Evolutionary conservation across 2,797 vertebrate genomes (phyloP).

Genomic region (Lagorchestes hirsutus): DNA sequence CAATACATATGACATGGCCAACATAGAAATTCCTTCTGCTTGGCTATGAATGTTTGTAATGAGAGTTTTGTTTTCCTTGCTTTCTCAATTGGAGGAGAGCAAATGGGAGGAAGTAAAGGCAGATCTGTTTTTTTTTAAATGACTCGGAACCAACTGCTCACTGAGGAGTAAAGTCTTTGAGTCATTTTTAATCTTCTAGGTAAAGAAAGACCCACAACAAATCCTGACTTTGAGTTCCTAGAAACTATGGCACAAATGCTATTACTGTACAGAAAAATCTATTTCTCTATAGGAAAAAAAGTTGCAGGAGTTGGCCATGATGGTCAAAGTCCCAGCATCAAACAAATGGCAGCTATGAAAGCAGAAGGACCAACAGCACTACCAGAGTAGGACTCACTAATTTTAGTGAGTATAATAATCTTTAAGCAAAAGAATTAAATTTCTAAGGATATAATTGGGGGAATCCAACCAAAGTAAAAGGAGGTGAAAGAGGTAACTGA

Average conservation of each 20-base stretch:
- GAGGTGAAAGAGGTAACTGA: neutral
- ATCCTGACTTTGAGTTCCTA: neutral
- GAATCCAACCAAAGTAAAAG: neutral
- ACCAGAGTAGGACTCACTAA: neutral
- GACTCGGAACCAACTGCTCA: neutral
- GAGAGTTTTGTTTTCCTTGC: neutral
- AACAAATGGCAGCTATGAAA: neutral
- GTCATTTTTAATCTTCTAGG: neutral
- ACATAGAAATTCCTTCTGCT: neutral
- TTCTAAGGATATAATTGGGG: neutral
- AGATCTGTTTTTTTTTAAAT: neutral
- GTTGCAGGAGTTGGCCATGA: neutral
- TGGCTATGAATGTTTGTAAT: neutral
- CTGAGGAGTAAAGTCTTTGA: neutral
- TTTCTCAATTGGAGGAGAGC: neutral
- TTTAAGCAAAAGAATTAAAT: neutral
- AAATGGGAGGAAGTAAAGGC: neutral
- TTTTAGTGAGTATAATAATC: neutral
- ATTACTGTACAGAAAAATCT: neutral
- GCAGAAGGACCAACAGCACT: too few relatives aligned
- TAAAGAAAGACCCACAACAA: neutral
- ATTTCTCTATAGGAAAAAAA: neutral
- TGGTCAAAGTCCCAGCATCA: neutral
- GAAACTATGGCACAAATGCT: neutral
- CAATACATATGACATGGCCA: neutral